A percentile compares a stretch with the other conserved stretches of the same genome.
phyloP scores from a whole-genome alignment of 2,797 vertebrate species.

The Poecilia wingei region DNA sequence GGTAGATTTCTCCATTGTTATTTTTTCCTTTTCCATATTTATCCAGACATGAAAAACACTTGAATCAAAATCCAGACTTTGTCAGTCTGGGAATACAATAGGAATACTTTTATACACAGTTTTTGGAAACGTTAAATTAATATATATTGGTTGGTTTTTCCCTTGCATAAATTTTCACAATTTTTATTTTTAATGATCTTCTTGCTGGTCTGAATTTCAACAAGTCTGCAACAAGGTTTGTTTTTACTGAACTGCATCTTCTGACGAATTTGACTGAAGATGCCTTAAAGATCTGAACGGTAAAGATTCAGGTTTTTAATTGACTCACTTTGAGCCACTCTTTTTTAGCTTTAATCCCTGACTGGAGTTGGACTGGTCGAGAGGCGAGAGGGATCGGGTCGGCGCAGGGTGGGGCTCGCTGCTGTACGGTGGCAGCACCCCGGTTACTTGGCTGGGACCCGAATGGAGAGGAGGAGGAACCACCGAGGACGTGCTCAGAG shows the following conservation, averaged over 20 bases:
- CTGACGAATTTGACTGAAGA: background rate
- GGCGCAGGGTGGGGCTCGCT: slow-evolving; percentile 85
- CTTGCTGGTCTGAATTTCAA: background rate
- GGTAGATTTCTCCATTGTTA: background rate
- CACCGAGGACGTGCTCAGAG: slow-evolving; percentile 85
- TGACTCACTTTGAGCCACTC: slow-evolving; percentile 91
- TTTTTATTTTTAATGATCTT: background rate
- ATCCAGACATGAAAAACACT: background rate
- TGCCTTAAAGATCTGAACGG: background rate
- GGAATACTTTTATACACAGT: background rate
- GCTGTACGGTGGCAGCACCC: slow-evolving; percentile 86
- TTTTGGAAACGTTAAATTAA: background rate
- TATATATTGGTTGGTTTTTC: background rate
- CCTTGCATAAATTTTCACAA: background rate
- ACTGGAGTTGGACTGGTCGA: slow-evolving; percentile 85
- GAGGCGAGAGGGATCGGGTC: slow-evolving; percentile 83
- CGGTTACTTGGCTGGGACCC: slow-evolving; percentile 79
- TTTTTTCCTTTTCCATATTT: background rate
- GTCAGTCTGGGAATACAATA: background rate
- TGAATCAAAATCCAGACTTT: background rate
- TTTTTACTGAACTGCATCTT: background rate
- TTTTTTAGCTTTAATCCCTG: slow-evolving; percentile 90
- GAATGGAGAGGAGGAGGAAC: slow-evolving; percentile 85
- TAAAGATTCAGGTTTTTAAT: too few species aligned
- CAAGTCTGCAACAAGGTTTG: background rate